A percentile compares a stretch with the other conserved stretches of the same genome.
These are phyloP conservation scores for Anarhynchus alexandrinus DNA, from an alignment of 2,113 vertebrate genomes.

Conservation along the genomic window DNA sequence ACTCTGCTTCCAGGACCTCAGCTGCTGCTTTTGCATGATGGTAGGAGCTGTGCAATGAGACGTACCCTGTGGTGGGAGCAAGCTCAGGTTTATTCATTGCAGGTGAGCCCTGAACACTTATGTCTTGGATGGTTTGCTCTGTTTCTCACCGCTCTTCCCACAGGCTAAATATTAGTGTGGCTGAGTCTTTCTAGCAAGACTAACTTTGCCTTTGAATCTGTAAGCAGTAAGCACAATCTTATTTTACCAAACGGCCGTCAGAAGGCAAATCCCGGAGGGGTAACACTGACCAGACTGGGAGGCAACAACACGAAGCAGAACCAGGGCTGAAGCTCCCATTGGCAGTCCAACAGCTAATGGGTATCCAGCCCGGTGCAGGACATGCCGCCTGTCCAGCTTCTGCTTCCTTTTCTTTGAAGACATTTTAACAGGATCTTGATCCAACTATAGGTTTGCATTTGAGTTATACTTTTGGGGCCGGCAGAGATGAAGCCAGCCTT, in stretches of 20 bases:
- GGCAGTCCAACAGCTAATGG: neutral
- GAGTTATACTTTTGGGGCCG: neutral
- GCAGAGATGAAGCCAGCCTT: neutral
- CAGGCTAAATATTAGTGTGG: neutral
- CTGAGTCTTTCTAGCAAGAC: neutral
- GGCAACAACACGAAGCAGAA: neutral
- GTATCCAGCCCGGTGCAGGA: neutral
- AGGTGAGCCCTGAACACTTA: fast-evolving
- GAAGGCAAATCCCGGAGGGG: neutral
- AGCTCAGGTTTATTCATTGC: neutral
- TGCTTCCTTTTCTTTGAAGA: neutral
- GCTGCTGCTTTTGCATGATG: neutral
- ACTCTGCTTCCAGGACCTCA: neutral
- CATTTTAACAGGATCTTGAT: neutral
- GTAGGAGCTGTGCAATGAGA: neutral
- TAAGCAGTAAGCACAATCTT: neutral
- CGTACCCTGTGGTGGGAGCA: neutral
- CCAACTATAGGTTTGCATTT: neutral
- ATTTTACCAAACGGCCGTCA: neutral
- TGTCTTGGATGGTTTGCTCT: fast-evolving
- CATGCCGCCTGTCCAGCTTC: neutral
- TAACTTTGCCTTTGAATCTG: neutral
- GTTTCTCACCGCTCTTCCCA: neutral
- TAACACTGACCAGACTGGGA: neutral
- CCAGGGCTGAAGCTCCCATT: neutral